Evolutionary conservation across 2,113 vertebrate species (phyloP).

Genomic region (Rhombomys opimus): DNA sequence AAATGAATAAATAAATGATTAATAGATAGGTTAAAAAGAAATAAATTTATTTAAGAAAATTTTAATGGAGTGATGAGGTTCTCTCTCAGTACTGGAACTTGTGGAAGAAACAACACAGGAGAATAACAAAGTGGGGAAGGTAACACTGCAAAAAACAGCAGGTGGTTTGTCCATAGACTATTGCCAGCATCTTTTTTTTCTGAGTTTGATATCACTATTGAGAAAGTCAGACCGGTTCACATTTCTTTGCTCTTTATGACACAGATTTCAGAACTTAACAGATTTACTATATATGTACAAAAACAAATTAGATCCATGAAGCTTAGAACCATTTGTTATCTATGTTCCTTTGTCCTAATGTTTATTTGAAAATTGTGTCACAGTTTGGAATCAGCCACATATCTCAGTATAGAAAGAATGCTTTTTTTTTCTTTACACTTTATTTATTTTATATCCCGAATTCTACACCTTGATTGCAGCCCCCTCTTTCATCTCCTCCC

Average conservation of each 20-base stretch:
- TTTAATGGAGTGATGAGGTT: not conserved
- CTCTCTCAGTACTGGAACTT: not conserved
- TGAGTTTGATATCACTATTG: not conserved
- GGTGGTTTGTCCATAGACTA: not conserved
- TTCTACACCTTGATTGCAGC: too few relatives aligned
- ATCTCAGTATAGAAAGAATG: not conserved
- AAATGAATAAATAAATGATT: not conserved
- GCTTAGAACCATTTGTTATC: not conserved
- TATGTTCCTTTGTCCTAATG: not conserved
- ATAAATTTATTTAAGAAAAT: not conserved
- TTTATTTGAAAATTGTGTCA: not conserved
- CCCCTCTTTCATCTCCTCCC: too few relatives aligned
- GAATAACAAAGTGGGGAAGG: not conserved
- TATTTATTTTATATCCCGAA: too few relatives aligned
- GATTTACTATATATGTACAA: not conserved
- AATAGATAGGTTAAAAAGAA: not conserved
- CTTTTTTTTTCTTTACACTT: not conserved
- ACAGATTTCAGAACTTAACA: not conserved
- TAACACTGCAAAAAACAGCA: fast-evolving
- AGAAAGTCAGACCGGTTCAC: fast-evolving
- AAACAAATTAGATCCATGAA: not conserved
- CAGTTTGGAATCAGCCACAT: not conserved
- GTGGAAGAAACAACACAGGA: not conserved
- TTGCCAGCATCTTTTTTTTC: not conserved
- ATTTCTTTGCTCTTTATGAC: not conserved